These are phyloP conservation scores for Leptodactylus fallax DNA, from an alignment of 2,797 vertebrate species.

Conservation along the genomic window DNA sequence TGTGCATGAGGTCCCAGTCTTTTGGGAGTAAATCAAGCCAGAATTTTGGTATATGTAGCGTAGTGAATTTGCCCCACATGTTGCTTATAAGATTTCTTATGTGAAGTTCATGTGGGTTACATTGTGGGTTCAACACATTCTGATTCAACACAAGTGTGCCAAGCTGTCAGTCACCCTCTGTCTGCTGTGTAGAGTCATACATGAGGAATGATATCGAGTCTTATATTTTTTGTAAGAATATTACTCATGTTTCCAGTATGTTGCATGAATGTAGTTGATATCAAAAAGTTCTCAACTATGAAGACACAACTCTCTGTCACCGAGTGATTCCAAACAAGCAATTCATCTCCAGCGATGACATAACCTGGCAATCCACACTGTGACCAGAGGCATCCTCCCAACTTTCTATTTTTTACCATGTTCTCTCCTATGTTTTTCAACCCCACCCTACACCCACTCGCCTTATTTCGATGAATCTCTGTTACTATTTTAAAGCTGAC, in stretches of 20 bases:
- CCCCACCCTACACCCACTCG: slow-evolving; percentile 50
- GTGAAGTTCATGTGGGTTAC: neutral
- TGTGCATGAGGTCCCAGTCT: too few species aligned
- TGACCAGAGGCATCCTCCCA: slow-evolving; percentile 45
- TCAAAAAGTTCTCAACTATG: neutral
- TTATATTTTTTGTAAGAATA: neutral
- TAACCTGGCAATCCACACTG: slow-evolving; percentile 43
- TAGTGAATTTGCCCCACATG: neutral
- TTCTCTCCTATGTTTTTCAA: slow-evolving; percentile 37
- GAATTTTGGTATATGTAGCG: too few species aligned
- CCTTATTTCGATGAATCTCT: slow-evolving; percentile 49
- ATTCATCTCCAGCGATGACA: slow-evolving; percentile 51
- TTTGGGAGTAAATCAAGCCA: too few species aligned
- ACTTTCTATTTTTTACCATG: slow-evolving; percentile 53
- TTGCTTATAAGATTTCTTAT: neutral
- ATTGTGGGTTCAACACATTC: neutral
- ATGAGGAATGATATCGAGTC: neutral
- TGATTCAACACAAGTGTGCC: slow-evolving; percentile 8
- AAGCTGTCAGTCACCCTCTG: neutral
- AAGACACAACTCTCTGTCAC: slow-evolving; percentile 4
- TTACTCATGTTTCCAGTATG: neutral
- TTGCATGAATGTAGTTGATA: neutral
- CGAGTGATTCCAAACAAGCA: slow-evolving; percentile 32
- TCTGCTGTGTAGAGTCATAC: neutral
- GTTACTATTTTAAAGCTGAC: slow-evolving; percentile 49